A percentile compares a stretch with the other conserved stretches of the same genome.
These are phyloP conservation scores for Novumbra hubbsi DNA, from an alignment of 2,797 vertebrate species.

Conservation along the genomic window DNA sequence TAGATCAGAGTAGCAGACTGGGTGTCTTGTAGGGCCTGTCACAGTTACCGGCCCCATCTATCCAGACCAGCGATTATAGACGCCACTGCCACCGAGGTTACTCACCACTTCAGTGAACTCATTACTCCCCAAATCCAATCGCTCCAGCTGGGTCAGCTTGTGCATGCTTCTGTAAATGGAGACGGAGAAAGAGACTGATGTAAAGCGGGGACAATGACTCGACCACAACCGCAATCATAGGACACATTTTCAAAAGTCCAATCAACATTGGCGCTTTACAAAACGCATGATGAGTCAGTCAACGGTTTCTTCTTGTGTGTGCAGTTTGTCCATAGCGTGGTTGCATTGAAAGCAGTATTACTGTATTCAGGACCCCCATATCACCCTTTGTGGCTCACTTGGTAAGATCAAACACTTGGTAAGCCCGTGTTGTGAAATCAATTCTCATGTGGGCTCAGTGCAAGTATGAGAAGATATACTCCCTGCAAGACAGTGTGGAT, in stretches of 20 bases:
- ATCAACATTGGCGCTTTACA: neutral
- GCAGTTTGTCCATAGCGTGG: neutral
- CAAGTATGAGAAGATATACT: no score
- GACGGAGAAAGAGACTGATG: conserved; percentile 27
- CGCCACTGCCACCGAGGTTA: conserved; percentile 27
- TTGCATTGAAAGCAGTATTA: no score
- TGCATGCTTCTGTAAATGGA: conserved; percentile 89
- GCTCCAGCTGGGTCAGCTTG: conserved; percentile 93
- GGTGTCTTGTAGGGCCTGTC: no score
- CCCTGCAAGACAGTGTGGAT: no score
- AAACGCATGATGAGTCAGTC: neutral
- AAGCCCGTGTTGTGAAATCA: no score
- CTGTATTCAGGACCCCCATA: no score
- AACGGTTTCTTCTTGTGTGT: neutral
- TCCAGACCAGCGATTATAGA: neutral
- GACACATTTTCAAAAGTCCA: neutral
- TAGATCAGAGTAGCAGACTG: no score
- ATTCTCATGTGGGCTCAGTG: no score
- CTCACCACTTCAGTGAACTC: conserved; percentile 99
- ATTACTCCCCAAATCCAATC: conserved; percentile 97
- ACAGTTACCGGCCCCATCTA: neutral
- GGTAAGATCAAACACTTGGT: no score
- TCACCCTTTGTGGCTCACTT: no score
- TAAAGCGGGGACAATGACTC: conserved; percentile 7
- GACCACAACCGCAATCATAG: neutral